These are phyloP conservation scores for Liodrosophila aerea DNA, from an alignment of 2,888 invertebrate species.

Conservation along the genomic window DNA sequence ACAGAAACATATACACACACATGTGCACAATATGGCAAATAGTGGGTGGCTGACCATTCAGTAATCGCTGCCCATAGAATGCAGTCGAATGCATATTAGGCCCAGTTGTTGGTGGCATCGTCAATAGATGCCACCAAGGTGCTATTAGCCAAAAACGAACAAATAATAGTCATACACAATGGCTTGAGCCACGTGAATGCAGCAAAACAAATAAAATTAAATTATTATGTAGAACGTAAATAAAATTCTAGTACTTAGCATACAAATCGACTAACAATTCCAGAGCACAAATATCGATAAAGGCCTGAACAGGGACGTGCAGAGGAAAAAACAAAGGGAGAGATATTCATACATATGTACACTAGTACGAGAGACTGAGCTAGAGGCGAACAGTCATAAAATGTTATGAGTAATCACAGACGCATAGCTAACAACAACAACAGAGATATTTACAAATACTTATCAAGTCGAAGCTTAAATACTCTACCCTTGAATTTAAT, in stretches of 20 bases:
- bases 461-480: background rate
- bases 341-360: no score
- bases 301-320: background rate
- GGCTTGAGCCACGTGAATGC: slow-evolving; percentile 47
- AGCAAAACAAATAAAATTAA: slow-evolving; percentile 75
- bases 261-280: slow-evolving; percentile 67
- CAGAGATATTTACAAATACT: background rate
- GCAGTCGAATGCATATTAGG: slow-evolving; percentile 52
- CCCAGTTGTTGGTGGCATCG: slow-evolving; percentile 27
- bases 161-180: slow-evolving; percentile 31
- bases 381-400: slow-evolving; percentile 37
- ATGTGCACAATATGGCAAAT: slow-evolving; percentile 13
- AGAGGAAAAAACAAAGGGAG: background rate
- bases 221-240: slow-evolving; percentile 75
- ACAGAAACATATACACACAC: background rate
- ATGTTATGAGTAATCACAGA: slow-evolving; percentile 71
- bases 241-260: slow-evolving; percentile 63
- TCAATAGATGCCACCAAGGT: slow-evolving; percentile 62
- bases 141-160: slow-evolving; percentile 61
- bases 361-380: no score
- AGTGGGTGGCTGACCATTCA: slow-evolving; percentile 55
- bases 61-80: slow-evolving; percentile 59
- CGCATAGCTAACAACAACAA: slow-evolving; percentile 59
- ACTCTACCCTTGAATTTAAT: no score
- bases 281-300: slow-evolving; percentile 18